phyloP scores from a whole-genome alignment of 2,888 invertebrate species.

The Apocheima hispidaria region DNA sequence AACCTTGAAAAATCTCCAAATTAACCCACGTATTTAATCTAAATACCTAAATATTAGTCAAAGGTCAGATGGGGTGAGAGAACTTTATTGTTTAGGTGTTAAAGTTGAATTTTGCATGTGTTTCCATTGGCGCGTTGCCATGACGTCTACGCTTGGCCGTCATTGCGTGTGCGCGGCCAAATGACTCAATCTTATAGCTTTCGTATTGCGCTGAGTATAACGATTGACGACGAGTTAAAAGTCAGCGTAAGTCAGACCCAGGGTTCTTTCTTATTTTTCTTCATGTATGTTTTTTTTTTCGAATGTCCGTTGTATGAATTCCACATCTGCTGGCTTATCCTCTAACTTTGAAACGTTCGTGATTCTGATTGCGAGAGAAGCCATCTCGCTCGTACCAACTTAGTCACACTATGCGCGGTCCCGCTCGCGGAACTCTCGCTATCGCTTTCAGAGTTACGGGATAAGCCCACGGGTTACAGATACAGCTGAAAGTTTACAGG shows the following conservation, averaged over 20 bases:
- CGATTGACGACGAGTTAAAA: constrained; percentile 34
- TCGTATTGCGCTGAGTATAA: constrained; percentile 33
- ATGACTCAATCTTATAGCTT: constrained; percentile 50
- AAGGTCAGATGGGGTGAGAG: constrained; percentile 34
- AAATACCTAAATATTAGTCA: constrained; percentile 37
- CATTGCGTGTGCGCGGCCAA: constrained; percentile 49
- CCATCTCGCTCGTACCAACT: too few species aligned
- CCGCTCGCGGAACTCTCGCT: too few species aligned
- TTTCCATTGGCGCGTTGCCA: constrained; percentile 56
- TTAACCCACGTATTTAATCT: constrained; percentile 34
- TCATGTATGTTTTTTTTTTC: too few species aligned
- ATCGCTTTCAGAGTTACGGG: too few species aligned
- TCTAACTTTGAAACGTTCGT: too few species aligned
- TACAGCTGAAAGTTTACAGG: too few species aligned
- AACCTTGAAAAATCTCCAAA: constrained; percentile 35
- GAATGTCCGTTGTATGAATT: too few species aligned
- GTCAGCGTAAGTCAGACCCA: constrained; percentile 30
- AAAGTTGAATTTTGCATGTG: constrained; percentile 42
- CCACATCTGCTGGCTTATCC: too few species aligned
- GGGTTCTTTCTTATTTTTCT: constrained; percentile 16
- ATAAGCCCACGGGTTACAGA: too few species aligned
- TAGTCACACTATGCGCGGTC: too few species aligned
- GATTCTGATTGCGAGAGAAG: too few species aligned
- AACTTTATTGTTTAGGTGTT: constrained; percentile 45
- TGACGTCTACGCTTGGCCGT: constrained; percentile 45